Evolutionary conservation across 2,888 invertebrate species (phyloP).

Genomic region (Phalera bucephala): DNA sequence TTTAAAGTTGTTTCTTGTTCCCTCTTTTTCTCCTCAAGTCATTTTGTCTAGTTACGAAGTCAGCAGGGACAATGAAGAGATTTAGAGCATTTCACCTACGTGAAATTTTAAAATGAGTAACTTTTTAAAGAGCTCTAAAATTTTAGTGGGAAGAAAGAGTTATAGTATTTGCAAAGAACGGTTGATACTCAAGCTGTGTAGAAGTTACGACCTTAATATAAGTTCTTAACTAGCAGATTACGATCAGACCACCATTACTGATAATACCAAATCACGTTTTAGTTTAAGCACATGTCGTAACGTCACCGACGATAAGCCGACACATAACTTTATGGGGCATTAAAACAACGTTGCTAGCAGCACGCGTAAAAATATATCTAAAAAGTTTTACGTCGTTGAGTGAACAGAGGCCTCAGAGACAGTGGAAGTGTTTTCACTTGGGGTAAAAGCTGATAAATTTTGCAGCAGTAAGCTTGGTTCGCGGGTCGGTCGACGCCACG

Average conservation of each 20-base stretch:
- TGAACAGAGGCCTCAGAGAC: slow-evolving; percentile 5
- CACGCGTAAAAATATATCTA: not conserved
- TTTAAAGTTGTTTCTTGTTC: not conserved
- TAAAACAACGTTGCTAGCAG: not conserved
- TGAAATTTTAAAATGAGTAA: not conserved
- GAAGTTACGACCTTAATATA: no score
- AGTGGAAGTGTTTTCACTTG: slow-evolving; percentile 16
- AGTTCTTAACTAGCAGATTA: not conserved
- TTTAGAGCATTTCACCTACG: not conserved
- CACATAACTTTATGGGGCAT: not conserved
- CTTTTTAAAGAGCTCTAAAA: not conserved
- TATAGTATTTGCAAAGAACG: no score
- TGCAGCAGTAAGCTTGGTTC: slow-evolving; percentile 26
- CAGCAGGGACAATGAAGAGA: slow-evolving; percentile 1
- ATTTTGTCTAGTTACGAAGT: not conserved
- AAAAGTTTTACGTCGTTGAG: not conserved
- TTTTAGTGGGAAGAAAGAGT: no score
- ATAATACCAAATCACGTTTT: not conserved
- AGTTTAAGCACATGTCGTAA: not conserved
- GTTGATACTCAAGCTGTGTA: no score
- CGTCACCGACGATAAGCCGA: no score
- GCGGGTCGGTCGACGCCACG: slow-evolving; percentile 12
- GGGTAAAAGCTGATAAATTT: slow-evolving; percentile 35
- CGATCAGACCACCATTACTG: not conserved
- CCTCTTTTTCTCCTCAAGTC: no score